phyloP scores from a whole-genome alignment of 92 coral and sea anemone genomes.

The Metridium senile region DNA sequence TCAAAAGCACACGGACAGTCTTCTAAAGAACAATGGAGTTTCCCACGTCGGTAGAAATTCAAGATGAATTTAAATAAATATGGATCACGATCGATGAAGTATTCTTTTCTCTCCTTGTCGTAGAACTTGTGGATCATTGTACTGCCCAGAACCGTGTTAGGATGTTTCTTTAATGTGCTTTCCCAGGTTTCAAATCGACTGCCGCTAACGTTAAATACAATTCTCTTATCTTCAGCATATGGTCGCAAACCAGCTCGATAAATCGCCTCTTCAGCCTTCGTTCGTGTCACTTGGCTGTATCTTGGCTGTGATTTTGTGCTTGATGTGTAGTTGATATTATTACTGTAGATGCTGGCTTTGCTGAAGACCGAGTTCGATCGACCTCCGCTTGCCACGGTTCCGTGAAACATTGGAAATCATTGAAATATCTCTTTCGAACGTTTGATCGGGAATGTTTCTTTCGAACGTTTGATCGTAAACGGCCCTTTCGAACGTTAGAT shows the following conservation, averaged over 20 bases:
- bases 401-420: conserved; percentile 43
- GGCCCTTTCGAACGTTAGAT: background rate
- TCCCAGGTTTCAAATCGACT: conserved; percentile 91
- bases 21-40: conserved; percentile 87
- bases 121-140: conserved; percentile 78
- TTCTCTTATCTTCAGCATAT: conserved; percentile 55
- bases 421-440: background rate
- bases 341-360: conserved; percentile 42
- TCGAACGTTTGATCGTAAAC: background rate
- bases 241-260: conserved; percentile 35
- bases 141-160: conserved; percentile 85
- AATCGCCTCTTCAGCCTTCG: conserved; percentile 29
- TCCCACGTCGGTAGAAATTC: conserved; percentile 89
- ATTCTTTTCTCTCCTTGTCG: conserved; percentile 78
- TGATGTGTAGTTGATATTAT: conserved; percentile 3
- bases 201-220: conserved; percentile 90
- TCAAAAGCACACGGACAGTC: conserved; percentile 94
- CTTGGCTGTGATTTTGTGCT: background rate
- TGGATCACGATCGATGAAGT: conserved; percentile 93
- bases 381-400: conserved; percentile 38
- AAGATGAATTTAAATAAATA: conserved; percentile 89
- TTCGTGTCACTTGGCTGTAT: conserved; percentile 7
- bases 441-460: background rate
- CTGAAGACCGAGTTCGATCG: conserved; percentile 51
- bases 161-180: conserved; percentile 76